Conservation (phyloP, 2,113 vertebrate genomes). For the Petroica traversi region DNA sequence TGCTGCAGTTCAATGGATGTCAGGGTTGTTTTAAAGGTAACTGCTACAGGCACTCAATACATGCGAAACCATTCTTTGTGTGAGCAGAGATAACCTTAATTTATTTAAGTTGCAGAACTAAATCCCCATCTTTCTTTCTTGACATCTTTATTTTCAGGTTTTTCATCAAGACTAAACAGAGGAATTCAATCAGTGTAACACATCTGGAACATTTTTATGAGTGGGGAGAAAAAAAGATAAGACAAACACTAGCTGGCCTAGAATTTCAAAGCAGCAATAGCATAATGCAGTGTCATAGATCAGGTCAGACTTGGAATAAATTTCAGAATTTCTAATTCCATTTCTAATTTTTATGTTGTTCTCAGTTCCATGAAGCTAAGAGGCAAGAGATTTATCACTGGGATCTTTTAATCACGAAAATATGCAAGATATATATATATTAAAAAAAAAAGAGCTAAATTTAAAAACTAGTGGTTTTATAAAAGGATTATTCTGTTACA, state of each 20-base stretch:
- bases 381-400: background rate
- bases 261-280: constrained; percentile 11
- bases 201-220: background rate
- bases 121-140: constrained; percentile 19
- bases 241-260: background rate
- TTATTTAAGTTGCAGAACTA: background rate
- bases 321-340: background rate
- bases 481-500: background rate
- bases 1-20: constrained; percentile 11
- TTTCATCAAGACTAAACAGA: constrained; percentile 4
- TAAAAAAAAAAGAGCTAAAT: background rate
- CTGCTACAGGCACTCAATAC: background rate
- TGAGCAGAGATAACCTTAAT: background rate
- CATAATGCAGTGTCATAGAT: background rate
- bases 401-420: background rate
- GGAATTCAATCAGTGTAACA: background rate
- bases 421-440: background rate
- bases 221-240: background rate
- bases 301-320: background rate
- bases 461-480: background rate
- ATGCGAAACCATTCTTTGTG: background rate
- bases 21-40: background rate
- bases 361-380: background rate
- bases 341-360: background rate
- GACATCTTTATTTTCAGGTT: constrained; percentile 25